Conservation (phyloP, 2,888 invertebrate species). For the Eupithecia exiguata region DNA sequence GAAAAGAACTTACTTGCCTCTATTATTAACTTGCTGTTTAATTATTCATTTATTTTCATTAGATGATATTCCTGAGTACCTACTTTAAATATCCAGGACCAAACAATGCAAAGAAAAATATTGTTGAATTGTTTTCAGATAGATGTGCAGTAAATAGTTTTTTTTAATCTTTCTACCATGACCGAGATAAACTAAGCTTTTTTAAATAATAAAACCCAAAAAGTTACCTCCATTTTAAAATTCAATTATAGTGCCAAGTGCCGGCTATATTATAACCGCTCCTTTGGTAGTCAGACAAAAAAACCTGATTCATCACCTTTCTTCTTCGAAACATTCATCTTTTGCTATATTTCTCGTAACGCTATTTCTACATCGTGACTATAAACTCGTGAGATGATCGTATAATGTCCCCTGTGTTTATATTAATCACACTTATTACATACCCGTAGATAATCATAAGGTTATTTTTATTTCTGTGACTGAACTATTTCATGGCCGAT, state of each 20-base stretch:
- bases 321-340: not conserved
- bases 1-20: no score
- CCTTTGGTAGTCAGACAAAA: not conserved
- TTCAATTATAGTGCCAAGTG: not conserved
- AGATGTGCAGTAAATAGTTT: no score
- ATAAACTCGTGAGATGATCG: slow-evolving; percentile 30
- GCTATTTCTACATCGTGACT: slow-evolving; percentile 36
- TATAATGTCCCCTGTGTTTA: slow-evolving; percentile 26
- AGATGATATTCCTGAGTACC: no score
- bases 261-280: not conserved
- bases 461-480: slow-evolving; percentile 22
- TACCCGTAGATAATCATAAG: not conserved
- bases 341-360: slow-evolving; percentile 14
- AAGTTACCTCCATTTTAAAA: not conserved
- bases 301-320: not conserved
- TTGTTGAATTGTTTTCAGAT: no score
- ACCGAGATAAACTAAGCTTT: not conserved
- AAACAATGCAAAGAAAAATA: no score
- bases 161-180: not conserved
- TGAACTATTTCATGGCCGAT: slow-evolving; percentile 29
- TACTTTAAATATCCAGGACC: no score
- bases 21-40: no score
- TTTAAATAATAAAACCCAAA: not conserved
- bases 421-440: slow-evolving; percentile 31
- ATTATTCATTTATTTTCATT: no score